Conservation (phyloP, 2,113 vertebrate species). For the Anguilla rostrata region DNA sequence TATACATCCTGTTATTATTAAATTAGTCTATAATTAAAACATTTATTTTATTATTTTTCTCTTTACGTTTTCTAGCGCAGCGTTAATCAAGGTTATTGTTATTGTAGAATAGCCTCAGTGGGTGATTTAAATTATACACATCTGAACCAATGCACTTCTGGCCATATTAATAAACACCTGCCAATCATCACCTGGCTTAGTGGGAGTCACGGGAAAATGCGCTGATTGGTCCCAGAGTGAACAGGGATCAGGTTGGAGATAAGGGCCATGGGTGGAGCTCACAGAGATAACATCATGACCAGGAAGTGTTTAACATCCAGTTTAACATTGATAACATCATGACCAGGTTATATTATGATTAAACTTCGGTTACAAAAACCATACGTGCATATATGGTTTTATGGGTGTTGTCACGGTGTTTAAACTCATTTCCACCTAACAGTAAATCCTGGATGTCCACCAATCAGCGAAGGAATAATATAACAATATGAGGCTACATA, state of each 20-base stretch:
- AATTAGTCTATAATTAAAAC: too few species aligned
- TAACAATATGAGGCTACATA: not conserved
- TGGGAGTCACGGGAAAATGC: not conserved
- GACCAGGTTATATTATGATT: not conserved
- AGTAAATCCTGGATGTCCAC: too few species aligned
- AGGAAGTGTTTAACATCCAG: not conserved
- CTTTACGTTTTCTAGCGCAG: too few species aligned
- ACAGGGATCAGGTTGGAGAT: not conserved
- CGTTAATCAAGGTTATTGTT: too few species aligned
- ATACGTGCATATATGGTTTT: too few species aligned
- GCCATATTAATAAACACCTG: conserved; percentile 16
- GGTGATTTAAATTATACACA: conserved; percentile 18
- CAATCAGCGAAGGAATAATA: too few species aligned
- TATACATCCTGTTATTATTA: not conserved
- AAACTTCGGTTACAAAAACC: not conserved
- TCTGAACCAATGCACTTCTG: not conserved
- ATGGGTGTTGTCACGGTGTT: too few species aligned
- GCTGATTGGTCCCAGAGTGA: not conserved
- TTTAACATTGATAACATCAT: too few species aligned
- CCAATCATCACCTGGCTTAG: conserved; percentile 8
- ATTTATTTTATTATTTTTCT: too few species aligned
- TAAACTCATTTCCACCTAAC: too few species aligned
- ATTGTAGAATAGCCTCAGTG: not conserved
- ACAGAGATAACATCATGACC: not conserved
- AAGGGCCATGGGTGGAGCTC: too few species aligned